Evolutionary conservation across 2,113 vertebrate species (phyloP), one percentile per base, ranked within the genome.

Genomic region (Phaethon lepturus): DNA sequence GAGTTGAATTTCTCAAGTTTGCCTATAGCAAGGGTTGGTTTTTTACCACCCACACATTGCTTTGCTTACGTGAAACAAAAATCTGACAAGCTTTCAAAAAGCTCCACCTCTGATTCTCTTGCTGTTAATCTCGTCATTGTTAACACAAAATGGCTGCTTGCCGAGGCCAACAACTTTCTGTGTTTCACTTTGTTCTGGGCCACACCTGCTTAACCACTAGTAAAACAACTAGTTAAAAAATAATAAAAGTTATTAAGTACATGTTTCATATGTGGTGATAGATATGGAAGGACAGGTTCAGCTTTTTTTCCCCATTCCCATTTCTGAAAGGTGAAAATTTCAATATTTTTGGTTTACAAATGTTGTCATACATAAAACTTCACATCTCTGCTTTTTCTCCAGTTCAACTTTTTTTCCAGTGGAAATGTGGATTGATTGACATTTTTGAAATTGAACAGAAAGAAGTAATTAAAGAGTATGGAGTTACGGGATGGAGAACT

Each of bases 21-120:
- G 92, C 95, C 90, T 13, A 0, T 79, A 95, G 92, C 93, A 87
- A 94, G 77, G 74, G 79, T 72, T 96, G 86, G 5, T 53, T 93
- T 94, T 80, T 68, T 79, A 71, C 94, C 82, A 77, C 96, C 89
- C 88, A 97, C 90, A 64, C 35, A 42, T 88, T 77, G 22, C 72
- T 93, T 94, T 92, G 78, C 81, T 91, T 91, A 95, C 5, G 17
- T 82, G 82, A 94, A 90, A 72, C 17, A 90, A 56, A 86, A 90
- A 77, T 62, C 78, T 97, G 95, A 96, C 90, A 95, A 88, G 86
- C 49, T 92, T 91, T 94, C 72, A 60, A 66, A 95, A 93, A 49
- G 50, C 72, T 95, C 73, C 76, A 71, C 95, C 93, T 93, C 60
- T 35, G 77, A 93, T 96, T 90, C 68, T 81, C 60, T 59, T 31